Evolutionary conservation across 2,888 invertebrate species (phyloP).

Genomic region (Oligia strigilis): DNA sequence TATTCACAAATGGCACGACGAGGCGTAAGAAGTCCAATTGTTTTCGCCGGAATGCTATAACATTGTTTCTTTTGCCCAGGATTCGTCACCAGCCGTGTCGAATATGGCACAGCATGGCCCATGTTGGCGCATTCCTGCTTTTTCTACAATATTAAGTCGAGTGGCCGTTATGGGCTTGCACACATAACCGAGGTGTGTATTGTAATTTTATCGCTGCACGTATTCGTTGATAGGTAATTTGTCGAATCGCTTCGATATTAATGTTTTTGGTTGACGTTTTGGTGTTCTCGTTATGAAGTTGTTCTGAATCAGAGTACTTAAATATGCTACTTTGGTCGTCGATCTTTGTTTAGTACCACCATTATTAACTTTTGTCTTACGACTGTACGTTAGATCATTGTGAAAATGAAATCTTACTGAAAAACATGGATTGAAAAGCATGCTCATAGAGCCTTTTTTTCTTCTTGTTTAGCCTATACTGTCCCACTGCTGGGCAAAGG

Average conservation of each 20-base stretch:
- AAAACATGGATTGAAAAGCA: neutral
- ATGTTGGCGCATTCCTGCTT: constrained; percentile 67
- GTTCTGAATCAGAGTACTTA: constrained; percentile 35
- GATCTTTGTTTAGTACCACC: too few relatives aligned
- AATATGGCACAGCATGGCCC: constrained; percentile 70
- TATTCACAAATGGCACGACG: constrained; percentile 58
- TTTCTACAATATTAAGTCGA: constrained; percentile 60
- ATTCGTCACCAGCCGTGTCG: constrained; percentile 79
- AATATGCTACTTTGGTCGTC: too few relatives aligned
- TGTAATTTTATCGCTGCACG: constrained; percentile 64
- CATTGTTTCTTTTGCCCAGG: constrained; percentile 60
- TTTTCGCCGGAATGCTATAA: constrained; percentile 77
- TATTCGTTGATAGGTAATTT: constrained; percentile 62
- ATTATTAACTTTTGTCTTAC: neutral
- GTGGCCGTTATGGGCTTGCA: constrained; percentile 47
- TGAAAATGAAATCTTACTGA: neutral
- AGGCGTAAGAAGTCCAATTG: constrained; percentile 71
- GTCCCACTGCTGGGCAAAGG: too few relatives aligned
- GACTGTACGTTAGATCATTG: neutral
- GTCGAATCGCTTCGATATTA: constrained; percentile 55
- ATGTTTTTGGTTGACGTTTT: constrained; percentile 49
- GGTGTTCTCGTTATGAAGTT: constrained; percentile 52
- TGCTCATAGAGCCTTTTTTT: neutral
- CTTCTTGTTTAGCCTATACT: too few relatives aligned
- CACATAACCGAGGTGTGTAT: constrained; percentile 62